These are phyloP conservation scores for Dusona sp. DNA, from an alignment of 2,888 invertebrate genomes.

Conservation along the genomic window DNA sequence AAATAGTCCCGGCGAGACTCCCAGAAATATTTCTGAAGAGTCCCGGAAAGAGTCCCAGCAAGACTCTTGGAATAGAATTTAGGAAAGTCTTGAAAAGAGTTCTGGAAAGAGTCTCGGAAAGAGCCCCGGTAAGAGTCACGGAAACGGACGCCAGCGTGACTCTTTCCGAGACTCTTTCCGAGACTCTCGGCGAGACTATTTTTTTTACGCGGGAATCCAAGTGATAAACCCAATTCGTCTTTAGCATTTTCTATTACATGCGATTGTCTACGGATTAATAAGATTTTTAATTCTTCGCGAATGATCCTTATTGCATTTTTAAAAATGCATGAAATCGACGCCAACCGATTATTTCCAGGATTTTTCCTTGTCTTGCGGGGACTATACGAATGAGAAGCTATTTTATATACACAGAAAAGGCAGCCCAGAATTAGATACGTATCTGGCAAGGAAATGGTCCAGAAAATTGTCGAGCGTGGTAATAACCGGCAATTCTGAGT, in stretches of 20 bases:
- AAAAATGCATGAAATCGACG: neutral
- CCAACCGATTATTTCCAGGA: neutral
- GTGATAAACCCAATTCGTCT: neutral
- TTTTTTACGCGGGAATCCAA: too few relatives aligned
- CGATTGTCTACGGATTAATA: neutral
- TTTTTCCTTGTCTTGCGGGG: neutral
- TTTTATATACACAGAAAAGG: neutral
- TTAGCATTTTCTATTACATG: neutral
- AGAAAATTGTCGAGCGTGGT: constrained; percentile 48
- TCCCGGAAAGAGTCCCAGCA: too few relatives aligned
- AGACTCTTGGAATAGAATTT: too few relatives aligned
- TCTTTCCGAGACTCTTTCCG: too few relatives aligned
- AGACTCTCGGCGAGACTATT: too few relatives aligned
- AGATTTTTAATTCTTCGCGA: neutral
- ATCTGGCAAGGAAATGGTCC: constrained; percentile 30
- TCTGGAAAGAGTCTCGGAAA: too few relatives aligned
- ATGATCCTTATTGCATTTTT: too few relatives aligned
- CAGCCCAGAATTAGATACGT: constrained; percentile 3
- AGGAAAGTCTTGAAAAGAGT: too few relatives aligned
- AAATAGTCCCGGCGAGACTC: too few relatives aligned
- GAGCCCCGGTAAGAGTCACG: too few relatives aligned
- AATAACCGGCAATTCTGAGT: constrained; percentile 18
- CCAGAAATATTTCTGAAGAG: too few relatives aligned
- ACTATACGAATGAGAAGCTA: neutral
- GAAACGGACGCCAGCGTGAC: too few relatives aligned